Percentiles rank a stretch among this genome's conserved stretches.
Evolutionary conservation across 2,797 vertebrate genomes (phyloP).

Genomic region (Knipowitschia caucasica): DNA sequence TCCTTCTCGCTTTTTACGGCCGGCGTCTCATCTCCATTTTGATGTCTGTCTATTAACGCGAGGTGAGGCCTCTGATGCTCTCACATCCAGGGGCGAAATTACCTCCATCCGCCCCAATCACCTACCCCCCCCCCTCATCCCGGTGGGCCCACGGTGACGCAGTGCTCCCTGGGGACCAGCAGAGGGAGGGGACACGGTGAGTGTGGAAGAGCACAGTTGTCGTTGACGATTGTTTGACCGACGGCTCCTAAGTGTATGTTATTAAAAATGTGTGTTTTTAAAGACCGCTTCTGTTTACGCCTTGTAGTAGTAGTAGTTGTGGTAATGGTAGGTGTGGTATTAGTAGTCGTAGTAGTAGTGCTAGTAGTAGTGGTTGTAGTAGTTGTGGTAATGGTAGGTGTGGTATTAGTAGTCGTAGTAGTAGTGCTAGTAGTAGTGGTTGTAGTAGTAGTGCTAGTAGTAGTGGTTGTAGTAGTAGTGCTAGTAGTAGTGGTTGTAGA

Average conservation of each 20-base stretch:
- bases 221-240: too few relatives aligned
- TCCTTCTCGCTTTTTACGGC: conserved; percentile 42
- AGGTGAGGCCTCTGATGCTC: conserved; percentile 75
- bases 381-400: background rate
- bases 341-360: background rate
- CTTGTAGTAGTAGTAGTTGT: background rate
- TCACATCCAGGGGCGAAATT: conserved; percentile 79
- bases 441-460: background rate
- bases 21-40: conserved; percentile 73
- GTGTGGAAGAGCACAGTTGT: too few relatives aligned
- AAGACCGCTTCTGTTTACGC: too few relatives aligned
- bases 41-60: conserved; percentile 79
- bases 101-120: conserved; percentile 80
- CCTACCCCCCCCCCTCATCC: conserved; percentile 75
- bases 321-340: background rate
- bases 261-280: too few relatives aligned
- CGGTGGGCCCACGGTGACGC: conserved; percentile 69
- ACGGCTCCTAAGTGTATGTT: too few relatives aligned
- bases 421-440: background rate
- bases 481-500: too few relatives aligned
- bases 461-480: too few relatives aligned
- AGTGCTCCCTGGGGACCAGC: conserved; percentile 60
- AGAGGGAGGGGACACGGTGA: background rate
- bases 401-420: background rate
- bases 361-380: background rate